Conservation (phyloP, 2,113 vertebrate genomes). For the Ptilorrhoa leucosticta region DNA sequence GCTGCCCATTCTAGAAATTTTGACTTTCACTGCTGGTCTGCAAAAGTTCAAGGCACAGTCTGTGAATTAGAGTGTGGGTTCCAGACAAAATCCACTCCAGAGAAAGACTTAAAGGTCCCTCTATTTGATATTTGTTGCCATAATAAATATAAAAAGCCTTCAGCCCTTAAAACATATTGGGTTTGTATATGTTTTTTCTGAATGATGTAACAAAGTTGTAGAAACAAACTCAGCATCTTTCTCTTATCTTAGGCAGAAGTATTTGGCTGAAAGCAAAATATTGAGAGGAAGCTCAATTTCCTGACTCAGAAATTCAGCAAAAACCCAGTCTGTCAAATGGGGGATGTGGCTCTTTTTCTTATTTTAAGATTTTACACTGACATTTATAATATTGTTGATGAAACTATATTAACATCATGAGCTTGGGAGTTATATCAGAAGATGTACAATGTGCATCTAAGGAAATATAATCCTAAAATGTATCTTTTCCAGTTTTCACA, state of each 20-base stretch:
- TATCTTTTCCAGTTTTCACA: background rate
- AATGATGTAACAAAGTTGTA: background rate
- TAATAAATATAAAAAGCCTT: background rate
- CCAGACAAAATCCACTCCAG: background rate
- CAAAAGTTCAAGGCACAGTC: background rate
- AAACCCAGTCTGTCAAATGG: background rate
- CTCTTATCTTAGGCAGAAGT: background rate
- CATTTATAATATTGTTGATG: background rate
- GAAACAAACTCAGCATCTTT: background rate
- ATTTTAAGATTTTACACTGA: background rate
- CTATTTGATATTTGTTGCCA: background rate
- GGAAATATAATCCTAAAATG: background rate
- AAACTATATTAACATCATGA: background rate
- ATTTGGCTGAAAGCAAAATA: background rate
- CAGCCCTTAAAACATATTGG: background rate
- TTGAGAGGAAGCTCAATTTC: background rate
- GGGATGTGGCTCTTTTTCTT: background rate
- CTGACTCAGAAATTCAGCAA: background rate
- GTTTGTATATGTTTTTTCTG: background rate
- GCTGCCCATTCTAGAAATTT: background rate
- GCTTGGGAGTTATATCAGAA: background rate
- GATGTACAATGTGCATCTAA: background rate
- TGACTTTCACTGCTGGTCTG: background rate
- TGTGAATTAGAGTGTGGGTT: background rate
- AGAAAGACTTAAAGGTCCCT: background rate